Conservation (phyloP, 2,888 invertebrate genomes). For the Euplexia lucipara region DNA sequence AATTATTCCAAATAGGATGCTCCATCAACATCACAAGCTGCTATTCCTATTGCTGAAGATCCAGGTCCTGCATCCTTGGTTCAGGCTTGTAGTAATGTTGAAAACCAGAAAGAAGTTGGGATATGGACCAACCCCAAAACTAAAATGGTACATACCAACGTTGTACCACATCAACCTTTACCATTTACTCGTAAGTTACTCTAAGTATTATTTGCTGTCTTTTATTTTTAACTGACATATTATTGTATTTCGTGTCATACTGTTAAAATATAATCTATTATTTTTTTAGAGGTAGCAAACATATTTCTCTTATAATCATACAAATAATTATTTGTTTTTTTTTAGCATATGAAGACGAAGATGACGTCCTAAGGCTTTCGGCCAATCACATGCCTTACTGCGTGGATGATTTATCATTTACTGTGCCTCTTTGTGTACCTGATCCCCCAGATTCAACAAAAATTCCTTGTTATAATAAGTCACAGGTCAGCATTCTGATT, state of each 20-base stretch:
- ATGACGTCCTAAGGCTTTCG: conserved; percentile 83
- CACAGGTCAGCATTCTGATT: conserved; percentile 82
- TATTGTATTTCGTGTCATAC: too few relatives aligned
- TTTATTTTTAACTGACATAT: too few relatives aligned
- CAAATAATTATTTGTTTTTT: conserved; percentile 7
- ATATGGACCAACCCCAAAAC: conserved; percentile 89
- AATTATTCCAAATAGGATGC: conserved; percentile 77
- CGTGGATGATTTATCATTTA: conserved; percentile 90
- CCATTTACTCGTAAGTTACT: conserved; percentile 86
- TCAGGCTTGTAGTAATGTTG: conserved; percentile 84
- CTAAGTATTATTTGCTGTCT: neutral
- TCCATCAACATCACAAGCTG: conserved; percentile 84
- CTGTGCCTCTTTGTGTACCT: conserved; percentile 91
- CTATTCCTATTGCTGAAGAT: conserved; percentile 78
- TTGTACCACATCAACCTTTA: conserved; percentile 86
- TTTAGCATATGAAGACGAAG: conserved; percentile 92
- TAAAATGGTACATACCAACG: conserved; percentile 86
- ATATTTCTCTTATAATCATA: too few relatives aligned
- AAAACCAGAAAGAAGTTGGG: conserved; percentile 88
- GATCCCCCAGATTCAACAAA: conserved; percentile 92
- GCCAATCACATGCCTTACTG: conserved; percentile 87
- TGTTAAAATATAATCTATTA: too few relatives aligned
- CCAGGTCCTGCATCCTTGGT: conserved; percentile 86
- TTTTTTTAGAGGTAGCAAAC: too few relatives aligned
- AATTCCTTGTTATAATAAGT: conserved; percentile 93